Conservation (phyloP, 2,888 invertebrate genomes). For the Drosophila neonasuta region DNA sequence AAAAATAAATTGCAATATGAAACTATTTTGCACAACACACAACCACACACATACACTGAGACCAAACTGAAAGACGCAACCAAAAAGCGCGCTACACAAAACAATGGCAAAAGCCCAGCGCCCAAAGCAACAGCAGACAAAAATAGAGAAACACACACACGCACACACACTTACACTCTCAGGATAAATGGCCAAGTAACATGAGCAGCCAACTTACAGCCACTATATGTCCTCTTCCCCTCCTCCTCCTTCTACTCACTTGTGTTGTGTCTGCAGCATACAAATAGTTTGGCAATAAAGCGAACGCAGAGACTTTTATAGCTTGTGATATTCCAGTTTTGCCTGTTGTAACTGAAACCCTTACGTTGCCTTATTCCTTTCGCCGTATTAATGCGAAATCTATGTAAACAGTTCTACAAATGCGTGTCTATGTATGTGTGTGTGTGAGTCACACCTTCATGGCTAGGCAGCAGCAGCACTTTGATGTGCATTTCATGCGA, state of each 20-base stretch:
- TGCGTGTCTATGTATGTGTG: slow-evolving; percentile 4
- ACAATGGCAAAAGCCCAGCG: slow-evolving; percentile 22
- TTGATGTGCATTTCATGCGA: slow-evolving; percentile 53
- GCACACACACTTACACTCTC: neutral
- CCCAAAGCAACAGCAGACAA: slow-evolving; percentile 3
- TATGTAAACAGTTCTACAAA: slow-evolving; percentile 48
- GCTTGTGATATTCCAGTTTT: slow-evolving; percentile 38
- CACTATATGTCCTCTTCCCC: neutral
- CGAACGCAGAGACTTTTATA: slow-evolving; percentile 41
- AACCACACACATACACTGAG: neutral
- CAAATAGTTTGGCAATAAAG: slow-evolving; percentile 58
- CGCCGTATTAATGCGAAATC: slow-evolving; percentile 51
- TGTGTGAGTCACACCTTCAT: slow-evolving; percentile 41
- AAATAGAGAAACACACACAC: neutral
- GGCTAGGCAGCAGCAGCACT: slow-evolving; percentile 7
- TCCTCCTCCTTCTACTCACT: neutral
- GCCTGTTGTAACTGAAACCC: slow-evolving; percentile 39
- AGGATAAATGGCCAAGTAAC: slow-evolving; percentile 40
- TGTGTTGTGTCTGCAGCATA: slow-evolving; percentile 40
- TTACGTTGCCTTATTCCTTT: slow-evolving; percentile 19
- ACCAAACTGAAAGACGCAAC: slow-evolving; percentile 7
- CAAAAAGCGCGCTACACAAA: slow-evolving; percentile 14
- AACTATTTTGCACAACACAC: slow-evolving; percentile 55
- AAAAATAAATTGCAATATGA: slow-evolving; percentile 72
- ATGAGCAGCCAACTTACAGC: slow-evolving; percentile 23